Base-by-base conservation (phyloP, 2,113 vertebrate species). In the Nibea albiflora region DNA sequence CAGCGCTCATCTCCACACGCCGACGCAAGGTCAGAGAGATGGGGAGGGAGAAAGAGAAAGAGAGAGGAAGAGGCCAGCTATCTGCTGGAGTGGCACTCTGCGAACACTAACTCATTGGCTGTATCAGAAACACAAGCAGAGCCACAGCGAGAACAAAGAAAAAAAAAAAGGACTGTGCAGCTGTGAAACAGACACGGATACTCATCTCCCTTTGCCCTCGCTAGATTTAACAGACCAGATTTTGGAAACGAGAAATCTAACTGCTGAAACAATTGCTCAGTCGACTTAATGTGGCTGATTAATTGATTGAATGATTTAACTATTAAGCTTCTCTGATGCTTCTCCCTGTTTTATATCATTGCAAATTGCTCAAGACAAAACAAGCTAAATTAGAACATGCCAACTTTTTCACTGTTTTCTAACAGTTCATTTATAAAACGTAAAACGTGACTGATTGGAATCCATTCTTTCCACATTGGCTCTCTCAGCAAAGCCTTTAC, bases 1-100 rank as follows among this genome's bases (percentile, higher is more conserved):
- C 91, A 85, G 76, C 53, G 50, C 89, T 93, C 90, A 93, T 92
- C 92, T 91, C 88, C 90, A 90, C 92, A 92, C 88, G 83, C 92
- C 90, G 15, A 93, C 90, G 65, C 91, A 85, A 87, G 92, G 92
- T 93, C 92, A 87, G 74, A 77, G 84, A 68, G 78, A 86, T 22
- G 31, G 60, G 69, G 71, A 67, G 83, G 56, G 66, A 63, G 86
- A 5, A 39, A 49, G 78, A 64, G 42, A 70, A 69, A 79, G 44
- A 46, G 44, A 79, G 79, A 89, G 67, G 53, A 78, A 81, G 81
- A 85, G 83, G 89, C 76, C 84, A 79, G 84, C 88, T 89, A 89
- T 93, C 80, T 91, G 80, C 44, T 91, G 78, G 87, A 94, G 92
- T 88, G 88, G 86, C 66, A 85, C 93, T 92, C 88, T 47, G 84